These are phyloP conservation scores for Alauda arvensis DNA, from an alignment of 2,797 vertebrate genomes.

Conservation along the genomic window DNA sequence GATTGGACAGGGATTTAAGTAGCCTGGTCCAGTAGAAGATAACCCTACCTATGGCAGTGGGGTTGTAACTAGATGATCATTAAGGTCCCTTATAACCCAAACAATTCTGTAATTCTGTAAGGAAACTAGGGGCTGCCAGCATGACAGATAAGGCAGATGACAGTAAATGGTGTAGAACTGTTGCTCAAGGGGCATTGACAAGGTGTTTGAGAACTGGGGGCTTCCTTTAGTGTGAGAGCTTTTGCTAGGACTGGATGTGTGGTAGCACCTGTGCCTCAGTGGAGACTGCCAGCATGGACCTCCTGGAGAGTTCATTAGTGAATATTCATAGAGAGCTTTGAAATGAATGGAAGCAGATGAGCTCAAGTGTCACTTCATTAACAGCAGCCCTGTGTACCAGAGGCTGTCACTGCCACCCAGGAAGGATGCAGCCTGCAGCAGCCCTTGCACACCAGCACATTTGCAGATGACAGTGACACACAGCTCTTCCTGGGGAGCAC, in stretches of 20 bases:
- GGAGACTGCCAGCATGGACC: neutral
- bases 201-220: neutral
- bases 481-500: neutral
- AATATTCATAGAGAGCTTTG: neutral
- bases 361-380: neutral
- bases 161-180: neutral
- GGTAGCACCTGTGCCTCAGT: constrained; percentile 36
- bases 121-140: neutral
- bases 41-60: neutral
- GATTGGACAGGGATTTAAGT: neutral
- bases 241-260: neutral
- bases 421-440: neutral
- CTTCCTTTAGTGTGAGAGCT: neutral
- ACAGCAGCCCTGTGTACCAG: neutral
- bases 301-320: constrained; percentile 22
- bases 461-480: neutral
- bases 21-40: neutral
- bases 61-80: neutral
- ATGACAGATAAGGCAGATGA: neutral
- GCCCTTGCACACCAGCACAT: neutral
- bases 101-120: neutral
- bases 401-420: neutral
- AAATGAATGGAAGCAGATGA: constrained; percentile 32
- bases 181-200: neutral
- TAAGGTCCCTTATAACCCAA: neutral